phyloP scores from a whole-genome alignment of 2,797 vertebrate species.

The Coilia nasus region DNA sequence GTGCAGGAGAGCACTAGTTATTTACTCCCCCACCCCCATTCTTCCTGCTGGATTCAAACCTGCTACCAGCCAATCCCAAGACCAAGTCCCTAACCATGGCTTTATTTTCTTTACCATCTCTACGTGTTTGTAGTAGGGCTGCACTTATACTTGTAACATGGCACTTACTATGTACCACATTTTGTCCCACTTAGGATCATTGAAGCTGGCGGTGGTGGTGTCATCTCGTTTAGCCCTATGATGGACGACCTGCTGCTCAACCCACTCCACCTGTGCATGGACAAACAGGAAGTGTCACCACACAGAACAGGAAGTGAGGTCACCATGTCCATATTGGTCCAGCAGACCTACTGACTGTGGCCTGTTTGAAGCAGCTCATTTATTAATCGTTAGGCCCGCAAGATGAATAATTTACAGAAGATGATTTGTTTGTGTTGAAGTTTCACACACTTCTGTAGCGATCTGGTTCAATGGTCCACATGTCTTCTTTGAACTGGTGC shows the following conservation, averaged over 20 bases:
- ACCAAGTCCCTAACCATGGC: too few species aligned
- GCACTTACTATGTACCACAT: conserved; percentile 93
- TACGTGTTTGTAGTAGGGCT: neutral
- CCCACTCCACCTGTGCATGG: conserved; percentile 90
- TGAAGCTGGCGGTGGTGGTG: conserved; percentile 75
- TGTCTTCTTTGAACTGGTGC: neutral
- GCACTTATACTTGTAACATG: neutral
- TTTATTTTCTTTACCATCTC: conserved; percentile 28
- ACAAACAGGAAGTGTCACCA: neutral
- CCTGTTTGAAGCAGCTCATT: neutral
- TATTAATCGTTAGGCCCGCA: neutral
- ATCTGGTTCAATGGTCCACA: neutral
- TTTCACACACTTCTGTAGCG: neutral
- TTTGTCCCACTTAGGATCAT: conserved; percentile 84
- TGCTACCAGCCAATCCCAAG: too few species aligned
- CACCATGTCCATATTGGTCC: neutral
- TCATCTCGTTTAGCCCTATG: conserved; percentile 84
- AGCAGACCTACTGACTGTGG: neutral
- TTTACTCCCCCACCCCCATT: too few species aligned
- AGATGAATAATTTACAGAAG: neutral
- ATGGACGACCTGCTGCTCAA: conserved; percentile 90
- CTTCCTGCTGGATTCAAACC: too few species aligned
- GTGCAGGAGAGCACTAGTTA: too few species aligned
- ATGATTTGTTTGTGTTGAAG: neutral
- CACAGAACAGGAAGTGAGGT: neutral